phyloP scores from a whole-genome alignment of 2,797 vertebrate genomes.

The Cossypha polioptera region DNA sequence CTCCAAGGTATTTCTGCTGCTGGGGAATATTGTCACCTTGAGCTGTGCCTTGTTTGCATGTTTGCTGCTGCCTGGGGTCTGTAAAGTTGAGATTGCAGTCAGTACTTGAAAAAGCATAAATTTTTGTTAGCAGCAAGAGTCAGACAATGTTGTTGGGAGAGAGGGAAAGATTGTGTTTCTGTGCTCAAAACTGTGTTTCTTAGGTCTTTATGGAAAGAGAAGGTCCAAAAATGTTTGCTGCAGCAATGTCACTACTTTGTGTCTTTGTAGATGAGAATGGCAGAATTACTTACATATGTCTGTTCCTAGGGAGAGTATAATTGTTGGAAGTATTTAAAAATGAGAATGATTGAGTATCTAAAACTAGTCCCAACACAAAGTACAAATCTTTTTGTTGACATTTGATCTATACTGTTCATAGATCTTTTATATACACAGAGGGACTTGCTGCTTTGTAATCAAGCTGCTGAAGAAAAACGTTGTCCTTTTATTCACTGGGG shows the following conservation, averaged over 20 bases:
- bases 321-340: background rate
- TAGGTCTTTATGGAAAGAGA: background rate
- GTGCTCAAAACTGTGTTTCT: background rate
- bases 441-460: conserved; percentile 72
- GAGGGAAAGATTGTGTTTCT: background rate
- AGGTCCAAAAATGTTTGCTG: background rate
- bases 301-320: background rate
- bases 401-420: conserved; percentile 42
- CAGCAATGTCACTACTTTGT: background rate
- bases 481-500: conserved; percentile 68
- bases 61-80: background rate
- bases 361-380: background rate
- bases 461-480: conserved; percentile 60
- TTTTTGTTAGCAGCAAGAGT: background rate
- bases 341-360: background rate
- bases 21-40: background rate
- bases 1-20: background rate
- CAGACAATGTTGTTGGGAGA: background rate
- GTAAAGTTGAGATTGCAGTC: background rate
- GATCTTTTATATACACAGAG: conserved; percentile 60
- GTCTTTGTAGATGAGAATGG: background rate
- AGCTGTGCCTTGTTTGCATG: background rate
- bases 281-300: background rate
- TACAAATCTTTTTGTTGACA: conserved; percentile 32
- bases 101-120: background rate